phyloP scores from a whole-genome alignment of 1,140 invertebrate species.

The Drosophila equinoxialis region DNA sequence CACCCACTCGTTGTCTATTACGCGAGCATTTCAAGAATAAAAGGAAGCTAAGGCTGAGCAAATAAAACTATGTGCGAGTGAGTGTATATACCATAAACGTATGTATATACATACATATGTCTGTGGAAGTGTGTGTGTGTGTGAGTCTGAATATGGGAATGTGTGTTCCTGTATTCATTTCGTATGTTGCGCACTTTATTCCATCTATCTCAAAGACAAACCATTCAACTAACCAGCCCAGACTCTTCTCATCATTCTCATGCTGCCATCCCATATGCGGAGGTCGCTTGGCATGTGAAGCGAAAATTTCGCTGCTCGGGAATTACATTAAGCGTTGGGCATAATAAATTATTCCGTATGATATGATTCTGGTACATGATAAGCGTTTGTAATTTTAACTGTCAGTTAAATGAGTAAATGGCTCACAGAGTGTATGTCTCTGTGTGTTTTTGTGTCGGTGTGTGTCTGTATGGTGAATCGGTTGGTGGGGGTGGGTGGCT shows the following conservation, averaged over 20 bases:
- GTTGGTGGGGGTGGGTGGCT: not conserved
- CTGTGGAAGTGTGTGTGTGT: slow-evolving; percentile 9
- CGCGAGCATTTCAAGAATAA: slow-evolving; percentile 66
- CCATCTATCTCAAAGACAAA: slow-evolving; percentile 78
- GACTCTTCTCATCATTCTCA: slow-evolving; percentile 19
- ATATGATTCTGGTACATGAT: slow-evolving; percentile 82
- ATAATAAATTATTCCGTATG: slow-evolving; percentile 82
- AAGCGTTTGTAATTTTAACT: slow-evolving; percentile 82
- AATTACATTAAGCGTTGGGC: slow-evolving; percentile 80
- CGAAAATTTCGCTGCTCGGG: slow-evolving; percentile 67
- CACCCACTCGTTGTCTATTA: slow-evolving; percentile 50
- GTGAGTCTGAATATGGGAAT: slow-evolving; percentile 10
- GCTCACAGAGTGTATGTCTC: slow-evolving; percentile 24
- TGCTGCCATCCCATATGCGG: not conserved
- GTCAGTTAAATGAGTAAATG: slow-evolving; percentile 81
- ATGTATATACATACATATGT: not conserved
- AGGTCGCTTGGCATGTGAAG: slow-evolving; percentile 35
- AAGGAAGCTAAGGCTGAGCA: slow-evolving; percentile 75
- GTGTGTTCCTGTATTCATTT: slow-evolving; percentile 64
- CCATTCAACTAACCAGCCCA: slow-evolving; percentile 58
- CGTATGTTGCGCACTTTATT: slow-evolving; percentile 76
- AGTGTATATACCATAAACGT: not conserved
- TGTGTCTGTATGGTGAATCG: not conserved
- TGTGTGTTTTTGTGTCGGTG: not conserved
- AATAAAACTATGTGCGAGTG: slow-evolving; percentile 63